Evolutionary conservation across 2,113 vertebrate genomes (phyloP).

Genomic region (Protobothrops mucrosquamatus): DNA sequence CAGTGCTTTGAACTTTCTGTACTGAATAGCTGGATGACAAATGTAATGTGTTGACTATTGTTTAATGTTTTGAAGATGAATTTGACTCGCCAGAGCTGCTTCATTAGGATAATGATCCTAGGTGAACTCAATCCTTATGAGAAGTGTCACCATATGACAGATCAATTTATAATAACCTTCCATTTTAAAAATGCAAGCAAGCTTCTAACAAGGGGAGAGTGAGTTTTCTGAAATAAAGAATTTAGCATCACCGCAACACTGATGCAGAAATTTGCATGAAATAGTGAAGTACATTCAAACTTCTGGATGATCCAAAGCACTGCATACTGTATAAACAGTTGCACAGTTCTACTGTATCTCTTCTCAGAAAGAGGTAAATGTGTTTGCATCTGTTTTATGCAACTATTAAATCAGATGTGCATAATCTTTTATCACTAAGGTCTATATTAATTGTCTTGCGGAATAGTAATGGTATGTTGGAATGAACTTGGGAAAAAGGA

Average conservation of each 20-base stretch:
- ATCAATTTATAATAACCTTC: background rate
- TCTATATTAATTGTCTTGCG: background rate
- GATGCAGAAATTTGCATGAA: too few relatives aligned
- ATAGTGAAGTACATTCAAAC: too few relatives aligned
- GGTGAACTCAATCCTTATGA: background rate
- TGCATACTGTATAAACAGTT: background rate
- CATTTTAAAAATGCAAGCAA: background rate
- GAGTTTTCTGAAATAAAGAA: background rate
- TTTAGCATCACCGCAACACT: too few relatives aligned
- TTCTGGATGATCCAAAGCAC: background rate
- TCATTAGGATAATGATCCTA: background rate
- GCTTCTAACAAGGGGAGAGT: background rate
- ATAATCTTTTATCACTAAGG: background rate
- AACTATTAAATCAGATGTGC: background rate
- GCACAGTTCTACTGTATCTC: background rate
- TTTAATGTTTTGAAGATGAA: background rate
- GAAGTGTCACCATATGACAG: background rate
- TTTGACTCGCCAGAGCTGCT: background rate
- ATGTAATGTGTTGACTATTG: background rate
- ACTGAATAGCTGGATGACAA: background rate
- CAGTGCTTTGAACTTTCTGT: background rate
- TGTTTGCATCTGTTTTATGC: background rate
- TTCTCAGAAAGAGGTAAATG: background rate
- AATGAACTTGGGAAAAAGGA: background rate
- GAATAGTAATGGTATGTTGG: background rate